Evolutionary conservation across 2,888 invertebrate species (phyloP).

Genomic region (Gymnocheta viridis): DNA sequence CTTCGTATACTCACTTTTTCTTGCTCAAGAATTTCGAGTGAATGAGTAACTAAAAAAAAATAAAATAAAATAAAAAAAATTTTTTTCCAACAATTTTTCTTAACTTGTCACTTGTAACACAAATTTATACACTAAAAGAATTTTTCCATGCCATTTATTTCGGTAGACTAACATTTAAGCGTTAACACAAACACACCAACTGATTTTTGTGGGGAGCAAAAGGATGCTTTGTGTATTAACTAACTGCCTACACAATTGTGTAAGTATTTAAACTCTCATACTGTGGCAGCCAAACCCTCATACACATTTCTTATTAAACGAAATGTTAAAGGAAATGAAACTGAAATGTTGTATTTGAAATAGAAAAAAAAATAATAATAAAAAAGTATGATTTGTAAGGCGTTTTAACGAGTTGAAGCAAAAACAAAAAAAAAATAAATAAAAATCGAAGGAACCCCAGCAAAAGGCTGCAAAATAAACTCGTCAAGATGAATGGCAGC

Average conservation of each 20-base stretch:
- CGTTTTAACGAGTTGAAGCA: constrained; percentile 23
- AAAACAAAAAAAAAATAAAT: neutral
- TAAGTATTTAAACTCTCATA: neutral
- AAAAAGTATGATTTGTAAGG: constrained; percentile 8
- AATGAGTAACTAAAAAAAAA: constrained; percentile 10
- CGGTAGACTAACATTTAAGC: constrained; percentile 16
- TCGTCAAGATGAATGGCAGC: neutral
- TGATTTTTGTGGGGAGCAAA: neutral
- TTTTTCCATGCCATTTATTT: constrained; percentile 66
- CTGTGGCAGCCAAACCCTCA: neutral
- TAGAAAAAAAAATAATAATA: neutral
- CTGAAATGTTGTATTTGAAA: neutral
- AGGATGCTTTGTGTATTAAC: constrained; percentile 33
- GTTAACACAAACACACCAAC: neutral
- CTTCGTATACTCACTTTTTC: constrained; percentile 9
- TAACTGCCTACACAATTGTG: constrained; percentile 23
- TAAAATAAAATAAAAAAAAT: constrained; percentile 6
- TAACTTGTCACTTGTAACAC: constrained; percentile 68
- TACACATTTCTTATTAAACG: neutral
- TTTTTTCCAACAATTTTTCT: constrained; percentile 58
- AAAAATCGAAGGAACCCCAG: neutral
- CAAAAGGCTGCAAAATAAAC: neutral
- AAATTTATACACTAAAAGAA: constrained; percentile 61
- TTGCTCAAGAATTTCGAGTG: constrained; percentile 34
- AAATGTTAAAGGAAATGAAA: constrained; percentile 8